These are phyloP conservation scores for Chiroxiphia lanceolata DNA, from an alignment of 2,797 vertebrate genomes.

Conservation along the genomic window DNA sequence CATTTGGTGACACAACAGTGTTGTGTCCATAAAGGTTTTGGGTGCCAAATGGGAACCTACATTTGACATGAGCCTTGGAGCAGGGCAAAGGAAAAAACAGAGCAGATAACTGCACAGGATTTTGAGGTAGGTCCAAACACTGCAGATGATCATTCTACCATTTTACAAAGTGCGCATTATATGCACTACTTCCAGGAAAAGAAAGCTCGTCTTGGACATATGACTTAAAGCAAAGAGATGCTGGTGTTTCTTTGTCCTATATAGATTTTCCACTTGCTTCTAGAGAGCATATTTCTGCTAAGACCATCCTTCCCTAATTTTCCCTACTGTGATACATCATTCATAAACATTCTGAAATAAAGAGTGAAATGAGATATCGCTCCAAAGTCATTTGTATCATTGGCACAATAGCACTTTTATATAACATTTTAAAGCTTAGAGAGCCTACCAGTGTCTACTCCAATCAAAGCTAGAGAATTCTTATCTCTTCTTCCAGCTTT, in stretches of 20 bases:
- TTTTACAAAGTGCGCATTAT: background rate
- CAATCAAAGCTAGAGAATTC: background rate
- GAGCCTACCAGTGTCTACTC: background rate
- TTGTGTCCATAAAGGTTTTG: background rate
- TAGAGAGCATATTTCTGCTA: background rate
- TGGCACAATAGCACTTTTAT: background rate
- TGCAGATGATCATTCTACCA: background rate
- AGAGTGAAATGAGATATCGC: background rate
- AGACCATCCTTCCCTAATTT: background rate
- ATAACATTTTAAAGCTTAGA: background rate
- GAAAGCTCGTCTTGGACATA: background rate
- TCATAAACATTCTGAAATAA: background rate
- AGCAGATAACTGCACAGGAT: background rate
- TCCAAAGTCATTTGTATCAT: background rate
- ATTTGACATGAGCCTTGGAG: background rate
- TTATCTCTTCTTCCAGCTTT: background rate
- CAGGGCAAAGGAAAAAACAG: background rate
- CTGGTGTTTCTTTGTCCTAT: background rate
- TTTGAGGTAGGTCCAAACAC: background rate
- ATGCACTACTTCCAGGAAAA: background rate
- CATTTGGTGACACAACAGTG: background rate
- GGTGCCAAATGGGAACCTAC: background rate
- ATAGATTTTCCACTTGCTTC: background rate
- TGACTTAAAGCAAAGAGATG: background rate
- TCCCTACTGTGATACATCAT: background rate